Base-by-base conservation (phyloP, 64 coral and sea anemone genomes). In the Astreopora myriophthalma region DNA sequence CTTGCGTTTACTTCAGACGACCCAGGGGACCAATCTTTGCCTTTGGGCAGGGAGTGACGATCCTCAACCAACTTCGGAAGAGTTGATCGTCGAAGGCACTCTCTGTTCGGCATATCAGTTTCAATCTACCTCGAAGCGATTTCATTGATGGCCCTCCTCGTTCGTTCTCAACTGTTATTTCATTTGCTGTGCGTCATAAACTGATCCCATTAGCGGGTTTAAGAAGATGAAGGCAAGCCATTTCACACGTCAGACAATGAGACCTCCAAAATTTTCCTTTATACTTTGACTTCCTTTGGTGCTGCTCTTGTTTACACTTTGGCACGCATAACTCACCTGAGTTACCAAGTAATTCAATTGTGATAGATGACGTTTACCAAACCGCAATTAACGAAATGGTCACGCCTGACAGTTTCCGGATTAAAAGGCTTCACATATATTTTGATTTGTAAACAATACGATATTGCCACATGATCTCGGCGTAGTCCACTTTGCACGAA, bases 1-100 rank as follows among this genome's bases (percentile, higher is more conserved):
- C 73, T 96, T 51, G 91, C 74, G 20, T 93, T 93, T 9, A 89
- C 72, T 73, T 93, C 91, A n/a, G 95, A 93, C 31, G 55, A 27
- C 22, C 31, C 67, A 20, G 82, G 91, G 58, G 48, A 57, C 95
- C 95, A 96, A 16, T 89, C 90, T 19, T 39, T 83, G 79, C 25
- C 20, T 64, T 39, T 83, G 10, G 17, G 27, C 9, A 22, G 37
- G 19, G 46, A 61, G 36, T 9, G 52, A 62, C 30, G 51, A 62
- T 81, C 77, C 3, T 83, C 79, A 60, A 83, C 2, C 52, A 83
- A 19, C 20, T 83, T 83, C 31, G 79, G 79, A 64, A 83, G 49
- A 20, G 76, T 58, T 61, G 76, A 83, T 39, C 55, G 79, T 64
- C 64, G 32, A 65, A 83, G 22, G 32, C 57, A 83, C 37, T 65